Conservation (phyloP, 2,888 invertebrate genomes). For the Ctenicera cuprea region DNA sequence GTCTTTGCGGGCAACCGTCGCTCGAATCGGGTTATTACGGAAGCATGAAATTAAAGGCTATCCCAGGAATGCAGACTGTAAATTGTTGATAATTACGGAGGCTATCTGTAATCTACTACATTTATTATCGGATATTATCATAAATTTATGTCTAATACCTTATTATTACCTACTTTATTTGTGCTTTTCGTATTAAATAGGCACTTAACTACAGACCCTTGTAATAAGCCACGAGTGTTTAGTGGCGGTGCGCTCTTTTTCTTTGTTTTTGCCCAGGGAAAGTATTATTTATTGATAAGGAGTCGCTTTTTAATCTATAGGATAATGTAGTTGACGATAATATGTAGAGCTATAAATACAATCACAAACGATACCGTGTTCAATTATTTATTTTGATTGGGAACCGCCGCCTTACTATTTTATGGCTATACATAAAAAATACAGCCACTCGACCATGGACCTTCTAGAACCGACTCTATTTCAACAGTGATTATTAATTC, state of each 20-base stretch:
- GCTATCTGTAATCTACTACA: conserved; percentile 51
- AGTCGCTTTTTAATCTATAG: conserved; percentile 9
- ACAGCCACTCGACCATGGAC: too few relatives aligned
- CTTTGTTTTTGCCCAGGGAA: conserved; percentile 19
- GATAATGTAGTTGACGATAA: neutral
- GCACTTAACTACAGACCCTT: conserved; percentile 43
- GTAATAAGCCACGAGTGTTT: conserved; percentile 31
- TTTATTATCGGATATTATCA: conserved; percentile 53
- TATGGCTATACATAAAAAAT: too few relatives aligned
- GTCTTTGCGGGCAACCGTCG: conserved; percentile 23
- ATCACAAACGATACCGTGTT: neutral
- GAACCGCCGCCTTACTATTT: too few relatives aligned
- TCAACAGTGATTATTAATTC: too few relatives aligned
- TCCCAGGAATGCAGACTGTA: conserved; percentile 51
- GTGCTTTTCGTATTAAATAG: conserved; percentile 46
- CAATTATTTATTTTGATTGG: neutral
- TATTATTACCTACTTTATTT: conserved; percentile 52
- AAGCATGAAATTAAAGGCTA: conserved; percentile 48
- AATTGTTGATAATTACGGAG: conserved; percentile 50
- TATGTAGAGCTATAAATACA: neutral
- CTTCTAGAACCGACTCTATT: too few relatives aligned
- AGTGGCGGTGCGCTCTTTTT: conserved; percentile 16
- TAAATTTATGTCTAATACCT: conserved; percentile 51
- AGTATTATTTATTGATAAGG: conserved; percentile 27
- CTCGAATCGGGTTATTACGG: conserved; percentile 45